A percentile compares a stretch with the other conserved stretches of the same genome.
Conservation (phyloP, 2,888 invertebrate species). For the Caenorhabditis becei region DNA sequence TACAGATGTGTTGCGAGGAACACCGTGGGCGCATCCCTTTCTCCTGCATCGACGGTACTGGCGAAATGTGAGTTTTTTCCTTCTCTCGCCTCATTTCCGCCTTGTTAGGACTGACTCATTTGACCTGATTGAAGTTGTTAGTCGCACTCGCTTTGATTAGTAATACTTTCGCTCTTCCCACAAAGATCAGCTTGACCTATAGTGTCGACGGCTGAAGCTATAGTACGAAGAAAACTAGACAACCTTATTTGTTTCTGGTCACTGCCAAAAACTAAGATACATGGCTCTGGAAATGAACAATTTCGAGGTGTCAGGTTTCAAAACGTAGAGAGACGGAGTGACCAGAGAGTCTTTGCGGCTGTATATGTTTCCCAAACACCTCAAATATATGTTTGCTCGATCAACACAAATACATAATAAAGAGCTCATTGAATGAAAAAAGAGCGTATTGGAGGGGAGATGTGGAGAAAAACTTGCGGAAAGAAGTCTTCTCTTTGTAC, state of each 20-base stretch:
- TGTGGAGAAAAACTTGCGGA: no score
- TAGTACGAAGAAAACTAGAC: not conserved
- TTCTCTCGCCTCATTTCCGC: conserved; percentile 12
- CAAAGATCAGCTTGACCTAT: not conserved
- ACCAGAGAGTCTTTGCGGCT: conserved; percentile 20
- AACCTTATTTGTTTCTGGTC: not conserved
- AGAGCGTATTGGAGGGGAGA: conserved; percentile 10
- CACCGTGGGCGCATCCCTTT: conserved; percentile 81
- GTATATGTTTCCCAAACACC: conserved; percentile 61
- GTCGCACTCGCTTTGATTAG: conserved; percentile 18
- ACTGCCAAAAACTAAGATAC: conserved; percentile 16
- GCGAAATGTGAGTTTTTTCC: conserved; percentile 52
- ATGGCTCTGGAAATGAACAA: conserved; percentile 25
- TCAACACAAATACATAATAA: conserved; percentile 51
- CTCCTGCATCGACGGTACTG: conserved; percentile 39
- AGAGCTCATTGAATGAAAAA: conserved; percentile 39
- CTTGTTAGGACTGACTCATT: conserved; percentile 29
- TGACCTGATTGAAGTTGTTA: conserved; percentile 6
- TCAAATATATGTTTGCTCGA: conserved; percentile 57
- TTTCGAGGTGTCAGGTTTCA: conserved; percentile 52
- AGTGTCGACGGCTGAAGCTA: not conserved
- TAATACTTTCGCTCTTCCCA: conserved; percentile 13
- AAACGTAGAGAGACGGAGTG: conserved; percentile 28
- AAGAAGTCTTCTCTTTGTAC: no score
- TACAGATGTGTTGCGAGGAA: conserved; percentile 84